Conservation (phyloP, 2,797 vertebrate species). For the Pitangus sulphuratus region DNA sequence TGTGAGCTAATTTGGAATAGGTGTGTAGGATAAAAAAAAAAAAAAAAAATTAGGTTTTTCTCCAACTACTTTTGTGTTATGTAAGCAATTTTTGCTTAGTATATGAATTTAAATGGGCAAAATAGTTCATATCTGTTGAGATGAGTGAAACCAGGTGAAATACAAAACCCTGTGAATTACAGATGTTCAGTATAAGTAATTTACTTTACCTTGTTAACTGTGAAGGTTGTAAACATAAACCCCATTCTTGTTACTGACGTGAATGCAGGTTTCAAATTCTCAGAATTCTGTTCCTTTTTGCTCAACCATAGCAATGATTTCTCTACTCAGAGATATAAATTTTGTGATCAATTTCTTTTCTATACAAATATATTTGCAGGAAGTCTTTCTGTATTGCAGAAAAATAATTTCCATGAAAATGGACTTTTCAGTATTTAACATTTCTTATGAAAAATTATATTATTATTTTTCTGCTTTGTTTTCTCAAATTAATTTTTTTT, state of each 20-base stretch:
- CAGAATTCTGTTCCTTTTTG: background rate
- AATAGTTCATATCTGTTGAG: background rate
- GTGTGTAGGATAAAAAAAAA: background rate
- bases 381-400: background rate
- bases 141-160: background rate
- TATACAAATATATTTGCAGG: background rate
- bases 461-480: background rate
- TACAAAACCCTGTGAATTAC: background rate
- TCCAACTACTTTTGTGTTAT: rapidly evolving
- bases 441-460: background rate
- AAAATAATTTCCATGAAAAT: background rate
- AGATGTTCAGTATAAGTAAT: background rate
- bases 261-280: background rate
- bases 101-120: background rate
- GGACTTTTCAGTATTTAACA: rapidly evolving
- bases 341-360: background rate
- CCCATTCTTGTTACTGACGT: background rate
- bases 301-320: background rate
- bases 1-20: background rate
- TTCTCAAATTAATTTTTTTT: background rate
- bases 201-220: background rate
- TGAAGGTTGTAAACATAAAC: background rate
- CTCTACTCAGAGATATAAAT: background rate
- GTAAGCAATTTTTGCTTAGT: background rate
- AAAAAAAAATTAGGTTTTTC: background rate